phyloP scores from a whole-genome alignment of 2,113 vertebrate genomes.

The Petromus typicus region DNA sequence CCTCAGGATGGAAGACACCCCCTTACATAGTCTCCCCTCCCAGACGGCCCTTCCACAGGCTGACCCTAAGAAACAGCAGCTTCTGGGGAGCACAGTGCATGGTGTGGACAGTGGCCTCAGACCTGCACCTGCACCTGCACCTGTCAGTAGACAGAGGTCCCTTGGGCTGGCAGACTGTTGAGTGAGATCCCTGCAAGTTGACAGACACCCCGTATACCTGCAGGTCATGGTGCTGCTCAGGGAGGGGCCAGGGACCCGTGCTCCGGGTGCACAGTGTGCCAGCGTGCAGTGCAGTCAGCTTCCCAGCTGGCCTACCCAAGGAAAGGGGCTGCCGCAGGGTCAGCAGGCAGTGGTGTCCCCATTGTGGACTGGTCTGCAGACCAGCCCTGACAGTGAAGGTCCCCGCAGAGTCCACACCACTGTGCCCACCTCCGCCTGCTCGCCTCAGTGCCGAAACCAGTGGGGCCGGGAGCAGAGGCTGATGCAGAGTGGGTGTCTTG shows the following conservation, averaged over 20 bases:
- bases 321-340: neutral
- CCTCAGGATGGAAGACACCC: neutral
- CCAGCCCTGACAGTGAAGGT: neutral
- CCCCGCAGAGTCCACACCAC: fast-evolving
- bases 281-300: neutral
- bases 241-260: neutral
- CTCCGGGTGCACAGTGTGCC: neutral
- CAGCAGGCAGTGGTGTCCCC: too few species aligned
- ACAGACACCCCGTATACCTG: neutral
- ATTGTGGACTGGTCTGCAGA: neutral
- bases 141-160: neutral
- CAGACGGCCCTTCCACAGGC: too few species aligned
- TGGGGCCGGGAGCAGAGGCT: neutral
- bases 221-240: neutral
- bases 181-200: neutral
- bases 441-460: neutral
- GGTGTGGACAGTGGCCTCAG: too few species aligned
- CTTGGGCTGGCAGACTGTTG: neutral
- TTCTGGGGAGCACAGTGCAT: neutral
- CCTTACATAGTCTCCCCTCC: neutral
- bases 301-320: neutral
- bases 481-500: neutral
- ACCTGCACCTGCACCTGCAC: neutral
- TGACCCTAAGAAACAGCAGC: neutral
- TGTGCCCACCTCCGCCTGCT: fast-evolving